These are phyloP conservation scores for Temnothorax unifasciatus DNA, from an alignment of 2,888 invertebrate genomes.

Conservation along the genomic window DNA sequence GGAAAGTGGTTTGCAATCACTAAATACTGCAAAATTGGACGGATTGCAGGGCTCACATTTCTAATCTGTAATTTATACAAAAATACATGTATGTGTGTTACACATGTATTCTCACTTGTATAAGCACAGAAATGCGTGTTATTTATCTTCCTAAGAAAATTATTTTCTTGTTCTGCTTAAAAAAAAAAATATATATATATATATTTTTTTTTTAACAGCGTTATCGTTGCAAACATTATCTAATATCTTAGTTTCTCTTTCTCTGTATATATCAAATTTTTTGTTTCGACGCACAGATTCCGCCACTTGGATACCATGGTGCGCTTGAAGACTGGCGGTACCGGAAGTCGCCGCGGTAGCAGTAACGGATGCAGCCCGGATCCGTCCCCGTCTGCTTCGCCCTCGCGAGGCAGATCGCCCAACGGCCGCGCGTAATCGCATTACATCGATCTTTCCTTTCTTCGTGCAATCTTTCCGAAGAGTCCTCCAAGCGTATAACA, in stretches of 20 bases:
- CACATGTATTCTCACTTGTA: background rate
- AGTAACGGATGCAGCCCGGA: constrained; percentile 90
- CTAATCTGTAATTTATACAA: constrained; percentile 9
- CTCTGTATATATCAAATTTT: background rate
- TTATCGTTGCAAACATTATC: background rate
- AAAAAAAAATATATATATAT: background rate
- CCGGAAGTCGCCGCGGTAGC: constrained; percentile 87
- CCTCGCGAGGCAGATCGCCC: constrained; percentile 82
- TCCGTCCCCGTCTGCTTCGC: constrained; percentile 89
- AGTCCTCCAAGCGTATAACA: constrained; percentile 35
- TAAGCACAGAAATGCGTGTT: background rate
- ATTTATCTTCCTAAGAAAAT: background rate
- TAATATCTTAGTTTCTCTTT: background rate
- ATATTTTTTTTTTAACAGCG: background rate
- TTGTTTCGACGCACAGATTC: constrained; percentile 88
- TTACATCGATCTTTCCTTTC: constrained; percentile 24
- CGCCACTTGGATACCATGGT: constrained; percentile 95
- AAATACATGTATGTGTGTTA: background rate
- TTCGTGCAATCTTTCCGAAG: constrained; percentile 32
- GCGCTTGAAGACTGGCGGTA: constrained; percentile 89
- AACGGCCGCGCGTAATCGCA: constrained; percentile 81
- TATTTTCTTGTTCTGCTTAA: background rate
- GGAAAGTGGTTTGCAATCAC: background rate
- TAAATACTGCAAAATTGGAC: background rate
- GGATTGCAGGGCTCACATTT: background rate